phyloP scores from a whole-genome alignment of 2,797 vertebrate species.

The Lagocephalus sceleratus region DNA sequence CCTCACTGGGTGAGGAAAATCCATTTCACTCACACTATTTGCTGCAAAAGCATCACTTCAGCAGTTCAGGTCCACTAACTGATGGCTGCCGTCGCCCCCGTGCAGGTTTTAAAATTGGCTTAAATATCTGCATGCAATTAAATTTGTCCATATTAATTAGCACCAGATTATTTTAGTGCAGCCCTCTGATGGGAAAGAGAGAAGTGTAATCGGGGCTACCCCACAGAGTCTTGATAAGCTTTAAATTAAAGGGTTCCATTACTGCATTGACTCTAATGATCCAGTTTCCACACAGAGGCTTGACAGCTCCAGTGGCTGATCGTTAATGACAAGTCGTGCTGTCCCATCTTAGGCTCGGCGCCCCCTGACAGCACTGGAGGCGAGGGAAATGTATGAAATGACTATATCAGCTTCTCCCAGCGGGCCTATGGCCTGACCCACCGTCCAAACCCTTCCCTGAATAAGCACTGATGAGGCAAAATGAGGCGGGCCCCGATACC shows the following conservation, averaged over 20 bases:
- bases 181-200: conserved; percentile 26
- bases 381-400: conserved; percentile 49
- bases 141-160: conserved; percentile 51
- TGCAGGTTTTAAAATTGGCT: conserved; percentile 33
- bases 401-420: conserved; percentile 55
- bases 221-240: conserved; percentile 10
- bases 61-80: conserved; percentile 43
- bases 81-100: conserved; percentile 20
- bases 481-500: conserved; percentile 7
- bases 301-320: conserved; percentile 58
- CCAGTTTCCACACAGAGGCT: conserved; percentile 32
- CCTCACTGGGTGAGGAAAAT: conserved; percentile 48
- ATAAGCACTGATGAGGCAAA: conserved; percentile 5
- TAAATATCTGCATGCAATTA: conserved; percentile 47
- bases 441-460: no score
- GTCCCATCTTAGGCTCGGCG: conserved; percentile 43
- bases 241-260: conserved; percentile 43
- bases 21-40: conserved; percentile 49
- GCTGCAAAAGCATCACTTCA: conserved; percentile 46
- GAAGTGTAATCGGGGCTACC: conserved; percentile 12
- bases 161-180: conserved; percentile 3
- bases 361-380: conserved; percentile 49
- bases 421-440: conserved; percentile 2
- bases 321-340: conserved; percentile 53
- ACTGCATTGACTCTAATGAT: conserved; percentile 38